Evolutionary conservation across 2,888 invertebrate species (phyloP).

Genomic region (Heliconius ismenius): DNA sequence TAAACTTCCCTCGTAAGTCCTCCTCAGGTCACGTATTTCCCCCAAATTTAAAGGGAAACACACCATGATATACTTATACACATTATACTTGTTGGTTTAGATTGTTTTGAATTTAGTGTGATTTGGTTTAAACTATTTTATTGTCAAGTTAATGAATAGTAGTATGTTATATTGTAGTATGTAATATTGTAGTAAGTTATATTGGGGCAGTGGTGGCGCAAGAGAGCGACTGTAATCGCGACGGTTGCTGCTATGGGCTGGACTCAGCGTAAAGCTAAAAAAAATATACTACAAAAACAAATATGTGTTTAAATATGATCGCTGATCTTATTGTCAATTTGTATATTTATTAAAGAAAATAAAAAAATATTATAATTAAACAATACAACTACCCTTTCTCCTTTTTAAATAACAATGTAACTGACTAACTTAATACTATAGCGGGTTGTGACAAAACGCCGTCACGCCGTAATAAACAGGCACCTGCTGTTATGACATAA

Average conservation of each 20-base stretch:
- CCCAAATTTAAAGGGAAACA: slow-evolving; percentile 76
- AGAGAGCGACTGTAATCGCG: no score
- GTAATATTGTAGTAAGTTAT: no score
- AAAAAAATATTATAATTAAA: neutral
- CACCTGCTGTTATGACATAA: slow-evolving; percentile 27
- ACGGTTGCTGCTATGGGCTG: neutral
- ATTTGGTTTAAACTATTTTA: slow-evolving; percentile 3
- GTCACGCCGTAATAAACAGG: slow-evolving; percentile 17
- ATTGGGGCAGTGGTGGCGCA: neutral
- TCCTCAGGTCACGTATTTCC: slow-evolving; percentile 70
- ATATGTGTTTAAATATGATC: no score
- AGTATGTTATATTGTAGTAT: neutral
- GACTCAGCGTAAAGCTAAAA: neutral
- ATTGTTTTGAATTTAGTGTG: slow-evolving; percentile 31
- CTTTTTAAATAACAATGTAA: neutral
- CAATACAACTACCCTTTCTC: neutral
- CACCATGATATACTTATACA: slow-evolving; percentile 45
- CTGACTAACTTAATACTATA: slow-evolving; percentile 5
- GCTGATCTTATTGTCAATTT: no score
- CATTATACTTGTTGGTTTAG: neutral
- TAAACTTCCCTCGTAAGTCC: slow-evolving; percentile 70
- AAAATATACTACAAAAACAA: no score
- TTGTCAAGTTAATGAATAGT: no score
- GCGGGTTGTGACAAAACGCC: neutral
- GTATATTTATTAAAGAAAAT: neutral